Percentiles rank a stretch among this genome's conserved stretches.
These are phyloP conservation scores for Nyctereutes procyonoides DNA, from an alignment of 2,113 vertebrate species.

Conservation along the genomic window DNA sequence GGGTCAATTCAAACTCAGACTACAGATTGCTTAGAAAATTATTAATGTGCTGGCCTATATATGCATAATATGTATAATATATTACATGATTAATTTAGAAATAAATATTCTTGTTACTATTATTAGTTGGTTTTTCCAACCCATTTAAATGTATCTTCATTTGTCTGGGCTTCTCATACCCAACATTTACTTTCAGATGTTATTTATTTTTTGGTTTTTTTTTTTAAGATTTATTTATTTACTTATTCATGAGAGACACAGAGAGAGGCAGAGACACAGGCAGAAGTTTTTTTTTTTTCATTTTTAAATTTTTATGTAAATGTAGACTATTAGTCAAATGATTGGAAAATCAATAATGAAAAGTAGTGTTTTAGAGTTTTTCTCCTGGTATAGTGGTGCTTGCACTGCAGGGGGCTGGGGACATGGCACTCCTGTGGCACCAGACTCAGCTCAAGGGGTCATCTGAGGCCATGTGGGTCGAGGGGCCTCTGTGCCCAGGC, in stretches of 20 bases:
- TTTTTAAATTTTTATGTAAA: constrained; percentile 81
- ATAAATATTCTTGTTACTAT: constrained; percentile 17
- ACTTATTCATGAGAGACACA: no score
- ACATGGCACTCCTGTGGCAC: neutral
- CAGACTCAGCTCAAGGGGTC: neutral
- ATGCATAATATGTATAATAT: neutral
- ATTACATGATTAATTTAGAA: constrained; percentile 22
- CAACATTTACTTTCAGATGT: neutral
- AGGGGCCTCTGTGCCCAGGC: neutral
- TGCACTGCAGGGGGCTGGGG: neutral
- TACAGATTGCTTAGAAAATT: constrained; percentile 19
- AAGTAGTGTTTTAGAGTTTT: constrained; percentile 77
- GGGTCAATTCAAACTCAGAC: neutral
- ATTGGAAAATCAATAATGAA: constrained; percentile 83
- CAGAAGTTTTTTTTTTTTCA: neutral
- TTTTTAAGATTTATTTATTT: no score
- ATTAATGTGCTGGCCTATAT: neutral
- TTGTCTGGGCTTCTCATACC: neutral
- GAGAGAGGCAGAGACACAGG: no score
- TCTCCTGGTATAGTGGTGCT: constrained; percentile 43
- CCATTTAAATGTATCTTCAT: neutral
- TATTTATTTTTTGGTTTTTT: no score
- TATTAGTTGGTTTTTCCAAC: neutral
- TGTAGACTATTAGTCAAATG: constrained; percentile 77
- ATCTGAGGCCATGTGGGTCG: neutral